Evolutionary conservation across 2,797 vertebrate species (phyloP).

Genomic region (Coilia nasus): DNA sequence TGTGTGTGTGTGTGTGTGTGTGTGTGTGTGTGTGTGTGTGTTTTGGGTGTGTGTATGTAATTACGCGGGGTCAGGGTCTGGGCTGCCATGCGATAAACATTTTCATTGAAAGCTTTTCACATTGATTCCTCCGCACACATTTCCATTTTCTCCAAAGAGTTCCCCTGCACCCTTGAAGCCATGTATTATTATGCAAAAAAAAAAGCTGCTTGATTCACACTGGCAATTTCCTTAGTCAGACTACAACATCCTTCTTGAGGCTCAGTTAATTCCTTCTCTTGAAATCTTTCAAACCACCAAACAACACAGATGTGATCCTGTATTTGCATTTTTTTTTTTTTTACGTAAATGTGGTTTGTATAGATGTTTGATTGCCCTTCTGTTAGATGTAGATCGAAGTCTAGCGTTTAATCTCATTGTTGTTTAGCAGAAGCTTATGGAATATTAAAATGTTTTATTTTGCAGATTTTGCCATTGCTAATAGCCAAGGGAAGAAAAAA

Average conservation of each 20-base stretch:
- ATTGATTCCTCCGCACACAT: constrained; percentile 31
- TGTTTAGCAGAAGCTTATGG: no score
- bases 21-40: not conserved
- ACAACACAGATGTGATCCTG: not conserved
- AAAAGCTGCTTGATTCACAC: not conserved
- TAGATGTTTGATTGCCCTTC: not conserved
- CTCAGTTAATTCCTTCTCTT: not conserved
- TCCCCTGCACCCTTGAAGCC: not conserved
- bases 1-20: not conserved
- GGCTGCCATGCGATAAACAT: constrained; percentile 23
- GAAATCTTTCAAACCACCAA: not conserved
- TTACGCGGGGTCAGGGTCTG: constrained; percentile 35
- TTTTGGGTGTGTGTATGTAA: constrained; percentile 33
- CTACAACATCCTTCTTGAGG: not conserved
- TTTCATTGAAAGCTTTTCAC: not conserved
- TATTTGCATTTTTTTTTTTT: not conserved
- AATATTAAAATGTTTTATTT: no score
- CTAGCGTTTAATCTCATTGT: no score
- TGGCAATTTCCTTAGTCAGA: not conserved
- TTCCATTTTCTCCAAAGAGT: constrained; percentile 44
- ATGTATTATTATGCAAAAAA: constrained; percentile 8
- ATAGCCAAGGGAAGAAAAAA: not conserved
- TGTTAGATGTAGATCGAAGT: not conserved
- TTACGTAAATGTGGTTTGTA: not conserved
- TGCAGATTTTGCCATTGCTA: not conserved